A percentile compares a stretch with the other conserved stretches of the same genome.
phyloP scores from a whole-genome alignment of 2,797 vertebrate species.

The Borostomias antarcticus region DNA sequence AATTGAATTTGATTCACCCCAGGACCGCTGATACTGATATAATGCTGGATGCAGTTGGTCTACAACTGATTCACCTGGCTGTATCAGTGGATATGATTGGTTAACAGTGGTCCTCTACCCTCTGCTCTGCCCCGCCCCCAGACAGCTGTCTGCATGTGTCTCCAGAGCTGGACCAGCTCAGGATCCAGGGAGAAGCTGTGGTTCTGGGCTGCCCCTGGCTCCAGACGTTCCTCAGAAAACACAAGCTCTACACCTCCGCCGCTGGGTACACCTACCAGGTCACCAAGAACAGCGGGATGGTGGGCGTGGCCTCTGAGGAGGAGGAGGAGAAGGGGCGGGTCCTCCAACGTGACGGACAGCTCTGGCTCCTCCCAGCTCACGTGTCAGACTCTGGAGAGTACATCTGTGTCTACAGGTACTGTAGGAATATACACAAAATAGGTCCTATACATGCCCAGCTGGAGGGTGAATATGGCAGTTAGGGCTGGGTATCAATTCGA shows the following conservation, averaged over 20 bases:
- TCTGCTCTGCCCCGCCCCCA: slow-evolving; percentile 23
- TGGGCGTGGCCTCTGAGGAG: slow-evolving; percentile 48
- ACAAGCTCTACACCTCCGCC: slow-evolving; percentile 35
- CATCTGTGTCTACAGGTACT: slow-evolving; percentile 83
- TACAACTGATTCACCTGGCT: background rate
- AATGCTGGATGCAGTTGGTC: background rate
- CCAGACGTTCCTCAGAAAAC: slow-evolving; percentile 24
- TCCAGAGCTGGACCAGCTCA: slow-evolving; percentile 47
- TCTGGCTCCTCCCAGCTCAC: slow-evolving; percentile 86
- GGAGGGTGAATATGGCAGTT: too few relatives aligned
- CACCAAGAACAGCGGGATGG: slow-evolving; percentile 35
- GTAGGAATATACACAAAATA: too few relatives aligned
- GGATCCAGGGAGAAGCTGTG: slow-evolving; percentile 78
- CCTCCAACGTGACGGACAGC: slow-evolving; percentile 48
- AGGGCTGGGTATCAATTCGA: too few relatives aligned
- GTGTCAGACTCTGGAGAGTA: slow-evolving; percentile 84
- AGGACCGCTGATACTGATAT: background rate
- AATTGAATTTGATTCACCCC: background rate
- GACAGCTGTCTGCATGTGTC: slow-evolving; percentile 54
- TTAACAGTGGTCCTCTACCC: too few relatives aligned
- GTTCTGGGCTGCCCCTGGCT: slow-evolving; percentile 75
- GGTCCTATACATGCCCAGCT: too few relatives aligned
- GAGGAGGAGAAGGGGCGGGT: slow-evolving; percentile 52
- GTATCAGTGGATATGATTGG: background rate
- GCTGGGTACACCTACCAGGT: slow-evolving; percentile 51